These are phyloP conservation scores for Nothobranchius kuhntae DNA, from an alignment of 2,113 vertebrate genomes.

Conservation along the genomic window DNA sequence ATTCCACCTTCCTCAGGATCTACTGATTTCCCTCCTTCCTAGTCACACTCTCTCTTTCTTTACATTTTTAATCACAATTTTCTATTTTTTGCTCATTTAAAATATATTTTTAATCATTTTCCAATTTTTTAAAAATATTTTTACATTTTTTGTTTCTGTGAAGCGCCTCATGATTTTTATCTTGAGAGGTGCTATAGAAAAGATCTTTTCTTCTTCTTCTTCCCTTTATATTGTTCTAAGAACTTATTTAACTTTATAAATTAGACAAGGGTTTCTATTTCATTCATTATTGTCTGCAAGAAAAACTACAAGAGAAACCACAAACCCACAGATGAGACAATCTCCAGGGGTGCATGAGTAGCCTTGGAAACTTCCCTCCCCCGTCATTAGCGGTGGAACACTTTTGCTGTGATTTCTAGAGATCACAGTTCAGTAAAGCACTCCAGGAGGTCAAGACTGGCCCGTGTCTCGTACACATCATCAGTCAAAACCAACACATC, in stretches of 20 bases:
- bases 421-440: conserved; percentile 46
- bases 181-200: too few species aligned
- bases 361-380: conserved; percentile 54
- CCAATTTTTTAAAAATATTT: too few species aligned
- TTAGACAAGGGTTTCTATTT: background rate
- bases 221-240: background rate
- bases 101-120: too few species aligned
- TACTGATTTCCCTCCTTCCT: too few species aligned
- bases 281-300: conserved; percentile 32
- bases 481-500: conserved; percentile 6
- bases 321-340: conserved; percentile 58
- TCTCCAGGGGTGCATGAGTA: conserved; percentile 63
- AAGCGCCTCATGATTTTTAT: too few species aligned
- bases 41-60: too few species aligned
- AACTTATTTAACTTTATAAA: conserved; percentile 8
- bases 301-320: conserved; percentile 44
- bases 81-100: too few species aligned
- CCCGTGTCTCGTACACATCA: conserved; percentile 20
- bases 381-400: conserved; percentile 63
- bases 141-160: too few species aligned
- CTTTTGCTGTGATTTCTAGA: conserved; percentile 54
- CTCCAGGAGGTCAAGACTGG: conserved; percentile 45
- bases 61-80: too few species aligned
- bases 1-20: too few species aligned
- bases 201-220: too few species aligned